Conservation (phyloP, 2,113 vertebrate species). For the Turdus rufiventris region DNA sequence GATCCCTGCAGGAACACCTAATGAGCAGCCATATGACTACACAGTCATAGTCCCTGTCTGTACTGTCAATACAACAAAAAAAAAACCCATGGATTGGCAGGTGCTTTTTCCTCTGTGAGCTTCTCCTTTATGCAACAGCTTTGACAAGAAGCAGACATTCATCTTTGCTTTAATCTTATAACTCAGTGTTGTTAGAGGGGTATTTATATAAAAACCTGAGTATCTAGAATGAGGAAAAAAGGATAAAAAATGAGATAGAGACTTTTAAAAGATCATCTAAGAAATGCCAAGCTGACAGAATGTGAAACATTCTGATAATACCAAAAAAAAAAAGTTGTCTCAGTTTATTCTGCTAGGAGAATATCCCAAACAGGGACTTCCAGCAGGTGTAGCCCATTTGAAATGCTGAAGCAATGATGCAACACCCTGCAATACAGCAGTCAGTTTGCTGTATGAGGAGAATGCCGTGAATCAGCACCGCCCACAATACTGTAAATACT, state of each 20-base stretch:
- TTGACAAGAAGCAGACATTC: background rate
- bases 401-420: background rate
- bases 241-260: background rate
- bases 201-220: background rate
- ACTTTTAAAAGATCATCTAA: background rate
- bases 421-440: background rate
- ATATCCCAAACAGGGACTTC: background rate
- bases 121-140: background rate
- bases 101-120: background rate
- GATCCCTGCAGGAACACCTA: background rate
- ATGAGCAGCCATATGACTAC: background rate
- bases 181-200: background rate
- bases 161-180: background rate
- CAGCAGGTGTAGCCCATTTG: background rate
- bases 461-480: constrained; percentile 5
- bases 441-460: background rate
- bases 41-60: background rate
- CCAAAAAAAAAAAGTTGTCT: background rate
- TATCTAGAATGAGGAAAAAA: background rate
- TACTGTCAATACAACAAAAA: background rate
- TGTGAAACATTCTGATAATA: background rate
- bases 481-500: background rate
- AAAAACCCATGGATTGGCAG: background rate
- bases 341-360: background rate
- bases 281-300: background rate